Evolutionary conservation across 2,888 invertebrate genomes (phyloP).

Genomic region (Selenia dentaria): DNA sequence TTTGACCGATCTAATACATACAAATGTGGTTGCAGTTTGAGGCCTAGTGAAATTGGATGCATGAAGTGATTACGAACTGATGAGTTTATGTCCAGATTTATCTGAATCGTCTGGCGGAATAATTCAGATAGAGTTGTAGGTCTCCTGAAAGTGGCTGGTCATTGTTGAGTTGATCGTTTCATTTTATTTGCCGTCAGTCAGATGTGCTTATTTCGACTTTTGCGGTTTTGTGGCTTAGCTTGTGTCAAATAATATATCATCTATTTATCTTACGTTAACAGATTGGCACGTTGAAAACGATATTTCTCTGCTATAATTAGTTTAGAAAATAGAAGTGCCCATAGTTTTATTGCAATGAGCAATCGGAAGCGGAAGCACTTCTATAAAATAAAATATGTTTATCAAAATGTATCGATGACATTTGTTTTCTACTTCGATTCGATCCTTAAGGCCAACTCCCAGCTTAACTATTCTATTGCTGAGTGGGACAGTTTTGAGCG

Average conservation of each 20-base stretch:
- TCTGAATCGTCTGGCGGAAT: background rate
- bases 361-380: too few relatives aligned
- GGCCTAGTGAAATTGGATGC: slow-evolving; percentile 1
- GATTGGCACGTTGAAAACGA: background rate
- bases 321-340: too few relatives aligned
- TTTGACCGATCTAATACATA: background rate
- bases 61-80: slow-evolving; percentile 1
- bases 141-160: slow-evolving; percentile 2
- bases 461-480: too few relatives aligned
- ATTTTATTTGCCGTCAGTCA: slow-evolving; percentile 13
- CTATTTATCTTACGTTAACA: background rate
- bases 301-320: background rate
- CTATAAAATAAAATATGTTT: too few relatives aligned
- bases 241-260: slow-evolving; percentile 24
- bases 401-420: too few relatives aligned
- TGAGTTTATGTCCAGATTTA: background rate
- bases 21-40: background rate
- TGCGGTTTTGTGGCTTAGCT: slow-evolving; percentile 17
- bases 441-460: too few relatives aligned
- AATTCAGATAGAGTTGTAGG: background rate
- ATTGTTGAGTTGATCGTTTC: slow-evolving; percentile 8
- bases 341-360: too few relatives aligned
- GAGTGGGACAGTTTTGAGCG: too few relatives aligned
- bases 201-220: slow-evolving; percentile 10
- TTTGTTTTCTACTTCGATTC: too few relatives aligned